Conservation (phyloP, 2,888 invertebrate species). For the Dasysyrphus tricinctus region DNA sequence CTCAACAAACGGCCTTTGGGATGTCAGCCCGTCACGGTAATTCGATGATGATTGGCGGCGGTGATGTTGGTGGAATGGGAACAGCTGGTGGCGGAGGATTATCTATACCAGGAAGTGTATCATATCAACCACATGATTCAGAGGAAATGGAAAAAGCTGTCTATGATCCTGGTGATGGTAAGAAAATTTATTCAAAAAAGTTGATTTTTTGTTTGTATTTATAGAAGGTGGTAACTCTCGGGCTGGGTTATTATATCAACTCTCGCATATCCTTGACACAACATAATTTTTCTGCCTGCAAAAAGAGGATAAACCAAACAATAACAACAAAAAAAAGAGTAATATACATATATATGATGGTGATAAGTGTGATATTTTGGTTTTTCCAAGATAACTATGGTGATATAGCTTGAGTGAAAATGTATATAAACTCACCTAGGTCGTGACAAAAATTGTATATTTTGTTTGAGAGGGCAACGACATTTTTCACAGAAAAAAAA, state of each 20-base stretch:
- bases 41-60: constrained; percentile 66
- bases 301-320: background rate
- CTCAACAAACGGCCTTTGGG: constrained; percentile 43
- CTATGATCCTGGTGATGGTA: constrained; percentile 83
- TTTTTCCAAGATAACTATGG: constrained; percentile 6
- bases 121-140: constrained; percentile 77
- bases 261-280: constrained; percentile 25
- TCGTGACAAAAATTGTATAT: background rate
- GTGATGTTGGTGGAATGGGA: constrained; percentile 45
- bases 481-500: background rate
- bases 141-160: constrained; percentile 79
- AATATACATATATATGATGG: background rate
- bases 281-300: background rate
- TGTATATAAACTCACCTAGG: background rate
- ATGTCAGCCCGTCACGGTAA: constrained; percentile 63
- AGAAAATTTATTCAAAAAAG: constrained; percentile 75
- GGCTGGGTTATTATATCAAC: constrained; percentile 7
- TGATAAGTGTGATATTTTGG: background rate
- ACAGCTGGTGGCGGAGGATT: constrained; percentile 63
- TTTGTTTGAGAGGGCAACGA: background rate
- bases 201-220: background rate
- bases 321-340: background rate
- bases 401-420: background rate
- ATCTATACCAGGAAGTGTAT: constrained; percentile 76
- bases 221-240: background rate